Conservation (phyloP, 2,797 vertebrate species). For the Anisognathus igniventris region DNA sequence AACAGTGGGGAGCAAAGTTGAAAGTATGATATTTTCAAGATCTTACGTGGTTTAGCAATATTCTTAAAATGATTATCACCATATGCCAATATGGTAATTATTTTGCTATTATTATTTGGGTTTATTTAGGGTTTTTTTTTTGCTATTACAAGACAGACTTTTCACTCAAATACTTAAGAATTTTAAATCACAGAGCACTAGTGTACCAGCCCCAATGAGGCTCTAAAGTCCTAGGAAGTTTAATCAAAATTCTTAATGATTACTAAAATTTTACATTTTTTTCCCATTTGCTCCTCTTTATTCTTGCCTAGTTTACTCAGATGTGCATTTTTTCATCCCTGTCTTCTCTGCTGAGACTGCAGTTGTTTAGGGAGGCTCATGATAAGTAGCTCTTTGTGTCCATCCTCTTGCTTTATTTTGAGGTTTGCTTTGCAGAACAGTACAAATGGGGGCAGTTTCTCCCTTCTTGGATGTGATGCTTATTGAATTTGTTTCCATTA, state of each 20-base stretch:
- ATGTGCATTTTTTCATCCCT: not conserved
- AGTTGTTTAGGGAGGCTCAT: not conserved
- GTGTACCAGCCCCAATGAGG: not conserved
- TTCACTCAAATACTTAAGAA: not conserved
- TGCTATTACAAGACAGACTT: not conserved
- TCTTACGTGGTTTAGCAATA: not conserved
- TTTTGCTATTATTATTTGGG: not conserved
- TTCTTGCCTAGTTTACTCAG: not conserved
- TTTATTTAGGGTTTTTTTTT: rapidly evolving
- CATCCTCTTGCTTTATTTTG: not conserved
- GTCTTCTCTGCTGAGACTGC: not conserved
- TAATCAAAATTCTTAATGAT: not conserved
- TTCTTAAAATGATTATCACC: not conserved
- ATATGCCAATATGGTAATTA: not conserved
- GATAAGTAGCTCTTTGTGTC: not conserved
- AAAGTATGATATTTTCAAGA: not conserved
- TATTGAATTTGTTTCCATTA: not conserved
- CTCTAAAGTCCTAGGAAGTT: not conserved
- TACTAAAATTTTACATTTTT: not conserved
- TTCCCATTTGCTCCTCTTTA: not conserved
- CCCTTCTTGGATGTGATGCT: not conserved
- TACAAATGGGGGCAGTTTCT: not conserved
- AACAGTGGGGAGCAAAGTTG: not conserved
- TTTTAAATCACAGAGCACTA: not conserved
- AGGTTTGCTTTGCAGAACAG: not conserved